phyloP scores from a whole-genome alignment of 2,888 invertebrate genomes.

The Euzophera pinguis region DNA sequence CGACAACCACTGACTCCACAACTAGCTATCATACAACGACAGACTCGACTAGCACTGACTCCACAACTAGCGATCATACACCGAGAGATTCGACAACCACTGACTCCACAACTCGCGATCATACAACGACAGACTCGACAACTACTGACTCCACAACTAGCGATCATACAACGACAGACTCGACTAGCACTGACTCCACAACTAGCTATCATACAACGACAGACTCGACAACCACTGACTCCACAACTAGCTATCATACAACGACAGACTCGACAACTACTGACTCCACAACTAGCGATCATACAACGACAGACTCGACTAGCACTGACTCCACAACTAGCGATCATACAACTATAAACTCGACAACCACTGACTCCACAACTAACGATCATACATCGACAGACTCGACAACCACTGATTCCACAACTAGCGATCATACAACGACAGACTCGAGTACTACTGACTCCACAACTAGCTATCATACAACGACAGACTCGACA shows the following conservation, averaged over 20 bases:
- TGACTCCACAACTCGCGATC: not conserved
- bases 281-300: constrained; percentile 13
- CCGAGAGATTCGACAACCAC: not conserved
- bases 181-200: not conserved
- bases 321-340: constrained; percentile 13
- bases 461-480: not conserved
- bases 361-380: not conserved
- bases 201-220: constrained; percentile 8
- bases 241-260: constrained; percentile 11
- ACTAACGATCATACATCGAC: not conserved
- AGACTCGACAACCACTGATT: not conserved
- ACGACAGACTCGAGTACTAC: not conserved
- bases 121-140: not conserved
- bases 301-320: constrained; percentile 5
- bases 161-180: constrained; percentile 1
- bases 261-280: constrained; percentile 5
- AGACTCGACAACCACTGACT: not conserved
- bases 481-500: not conserved
- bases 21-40: not conserved
- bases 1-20: not conserved
- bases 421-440: not conserved
- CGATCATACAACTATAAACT: constrained; percentile 1
- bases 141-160: not conserved
- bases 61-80: not conserved
- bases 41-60: not conserved